Evolutionary conservation across 2,888 invertebrate genomes (phyloP).

Genomic region (Philereme transversata): DNA sequence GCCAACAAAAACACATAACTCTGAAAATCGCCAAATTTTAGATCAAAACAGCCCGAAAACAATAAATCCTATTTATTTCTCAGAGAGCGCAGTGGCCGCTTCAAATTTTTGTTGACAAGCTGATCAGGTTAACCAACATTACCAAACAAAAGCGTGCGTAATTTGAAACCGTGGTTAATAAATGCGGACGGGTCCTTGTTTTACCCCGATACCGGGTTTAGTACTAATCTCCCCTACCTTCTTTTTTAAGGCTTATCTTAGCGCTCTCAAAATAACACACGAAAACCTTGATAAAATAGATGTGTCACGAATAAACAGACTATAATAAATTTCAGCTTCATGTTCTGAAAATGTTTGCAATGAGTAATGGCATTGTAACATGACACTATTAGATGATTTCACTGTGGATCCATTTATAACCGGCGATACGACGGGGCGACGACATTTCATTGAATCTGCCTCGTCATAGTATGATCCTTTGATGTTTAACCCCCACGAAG

Average conservation of each 20-base stretch:
- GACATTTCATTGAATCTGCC: constrained; percentile 12
- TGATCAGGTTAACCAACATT: too few species aligned
- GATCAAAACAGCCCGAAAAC: too few species aligned
- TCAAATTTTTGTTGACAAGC: too few species aligned
- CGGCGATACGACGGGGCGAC: constrained; percentile 42
- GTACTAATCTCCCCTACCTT: too few species aligned
- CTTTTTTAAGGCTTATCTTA: neutral
- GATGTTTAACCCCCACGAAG: neutral
- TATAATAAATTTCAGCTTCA: constrained; percentile 55
- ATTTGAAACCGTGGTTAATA: too few species aligned
- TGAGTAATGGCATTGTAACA: constrained; percentile 67
- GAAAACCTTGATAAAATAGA: neutral
- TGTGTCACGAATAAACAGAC: constrained; percentile 30
- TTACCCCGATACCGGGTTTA: too few species aligned
- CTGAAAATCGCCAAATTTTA: too few species aligned
- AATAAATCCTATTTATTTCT: too few species aligned
- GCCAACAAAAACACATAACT: too few species aligned
- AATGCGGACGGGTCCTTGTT: too few species aligned
- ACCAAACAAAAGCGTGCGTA: too few species aligned
- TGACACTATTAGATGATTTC: constrained; percentile 65
- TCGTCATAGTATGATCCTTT: constrained; percentile 2
- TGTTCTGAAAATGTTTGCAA: constrained; percentile 63
- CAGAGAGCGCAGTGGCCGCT: too few species aligned
- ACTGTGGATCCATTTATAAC: constrained; percentile 39
- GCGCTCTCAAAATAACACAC: neutral